Conservation (phyloP, 2,797 vertebrate genomes). For the Emys orbicularis region DNA sequence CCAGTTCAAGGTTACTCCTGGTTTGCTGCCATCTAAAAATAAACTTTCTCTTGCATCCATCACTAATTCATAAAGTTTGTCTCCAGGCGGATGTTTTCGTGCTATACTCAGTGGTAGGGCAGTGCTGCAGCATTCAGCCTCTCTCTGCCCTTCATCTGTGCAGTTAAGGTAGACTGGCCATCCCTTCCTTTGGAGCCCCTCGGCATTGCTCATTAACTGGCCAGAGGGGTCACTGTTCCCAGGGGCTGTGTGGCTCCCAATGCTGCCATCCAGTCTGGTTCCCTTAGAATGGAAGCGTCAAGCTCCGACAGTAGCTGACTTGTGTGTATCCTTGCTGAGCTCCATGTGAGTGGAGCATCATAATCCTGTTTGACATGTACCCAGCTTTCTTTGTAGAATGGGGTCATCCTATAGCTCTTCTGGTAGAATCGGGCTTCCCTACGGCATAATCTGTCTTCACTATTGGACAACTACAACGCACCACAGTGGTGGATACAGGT, state of each 20-base stretch:
- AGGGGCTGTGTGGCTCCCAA: not conserved
- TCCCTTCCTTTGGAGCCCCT: not conserved
- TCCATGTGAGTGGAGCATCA: rapidly evolving
- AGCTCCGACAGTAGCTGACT: not conserved
- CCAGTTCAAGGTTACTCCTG: not conserved
- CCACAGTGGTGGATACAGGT: not conserved
- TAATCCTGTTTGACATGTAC: not conserved
- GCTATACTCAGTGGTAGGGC: not conserved
- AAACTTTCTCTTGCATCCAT: not conserved
- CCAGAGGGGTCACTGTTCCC: rapidly evolving
- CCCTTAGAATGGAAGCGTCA: rapidly evolving
- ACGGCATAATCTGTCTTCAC: not conserved
- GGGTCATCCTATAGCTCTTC: not conserved
- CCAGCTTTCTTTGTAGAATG: too few relatives aligned
- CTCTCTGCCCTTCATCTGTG: not conserved
- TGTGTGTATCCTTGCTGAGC: not conserved
- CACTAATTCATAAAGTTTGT: not conserved
- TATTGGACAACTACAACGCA: not conserved
- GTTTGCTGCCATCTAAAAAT: constrained; percentile 2
- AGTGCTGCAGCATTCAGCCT: not conserved
- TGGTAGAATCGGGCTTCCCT: not conserved
- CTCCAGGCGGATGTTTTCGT: not conserved
- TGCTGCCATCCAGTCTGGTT: not conserved
- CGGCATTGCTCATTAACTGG: not conserved
- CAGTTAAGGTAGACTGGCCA: not conserved